A percentile compares a stretch with the other conserved stretches of the same genome.
Evolutionary conservation across 2,113 vertebrate species (phyloP).

Genomic region (Lepus europaeus): DNA sequence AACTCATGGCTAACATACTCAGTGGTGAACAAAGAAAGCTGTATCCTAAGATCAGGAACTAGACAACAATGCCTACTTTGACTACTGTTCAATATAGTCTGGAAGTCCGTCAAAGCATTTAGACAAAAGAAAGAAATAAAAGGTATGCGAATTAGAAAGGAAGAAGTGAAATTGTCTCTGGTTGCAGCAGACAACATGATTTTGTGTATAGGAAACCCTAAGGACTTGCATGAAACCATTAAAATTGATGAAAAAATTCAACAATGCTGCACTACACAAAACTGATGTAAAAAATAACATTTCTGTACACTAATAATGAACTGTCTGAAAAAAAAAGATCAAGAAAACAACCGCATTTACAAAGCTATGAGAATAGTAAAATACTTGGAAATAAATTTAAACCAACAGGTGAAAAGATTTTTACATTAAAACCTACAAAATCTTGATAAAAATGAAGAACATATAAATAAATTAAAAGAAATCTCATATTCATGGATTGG

Average conservation of each 20-base stretch:
- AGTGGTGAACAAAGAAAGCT: neutral
- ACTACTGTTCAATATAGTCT: neutral
- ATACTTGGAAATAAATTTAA: neutral
- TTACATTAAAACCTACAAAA: neutral
- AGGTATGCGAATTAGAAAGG: neutral
- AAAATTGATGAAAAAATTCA: neutral
- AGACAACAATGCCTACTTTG: neutral
- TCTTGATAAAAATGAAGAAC: neutral
- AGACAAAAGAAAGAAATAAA: neutral
- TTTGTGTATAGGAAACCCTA: neutral
- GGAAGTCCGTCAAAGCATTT: neutral
- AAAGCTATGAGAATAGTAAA: neutral
- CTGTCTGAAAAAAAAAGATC: neutral
- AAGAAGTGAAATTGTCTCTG: neutral
- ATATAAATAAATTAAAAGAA: neutral
- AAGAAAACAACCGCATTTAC: neutral
- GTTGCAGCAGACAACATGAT: neutral
- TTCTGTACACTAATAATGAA: neutral
- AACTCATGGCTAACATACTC: neutral
- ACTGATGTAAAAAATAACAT: neutral
- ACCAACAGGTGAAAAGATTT: neutral
- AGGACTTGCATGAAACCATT: neutral
- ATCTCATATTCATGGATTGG: neutral
- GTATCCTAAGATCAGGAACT: neutral
- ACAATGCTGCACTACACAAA: neutral